Conservation (phyloP, 64 coral and sea anemone species). For the Cladopsammia gracilis region DNA sequence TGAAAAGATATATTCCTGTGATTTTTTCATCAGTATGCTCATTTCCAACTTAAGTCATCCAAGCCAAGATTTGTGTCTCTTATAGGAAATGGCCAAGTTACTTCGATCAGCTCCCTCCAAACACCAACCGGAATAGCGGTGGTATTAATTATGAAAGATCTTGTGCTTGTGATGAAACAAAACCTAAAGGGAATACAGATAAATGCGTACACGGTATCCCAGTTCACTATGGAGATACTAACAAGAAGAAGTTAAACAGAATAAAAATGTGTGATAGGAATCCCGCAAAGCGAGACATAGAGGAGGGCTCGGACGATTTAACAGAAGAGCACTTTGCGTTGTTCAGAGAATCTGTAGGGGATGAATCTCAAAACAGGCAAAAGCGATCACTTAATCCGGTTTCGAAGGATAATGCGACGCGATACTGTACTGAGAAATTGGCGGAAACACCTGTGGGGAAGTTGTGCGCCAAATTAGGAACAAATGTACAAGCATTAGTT, state of each 20-base stretch:
- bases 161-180: not conserved
- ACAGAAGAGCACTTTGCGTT: constrained; percentile 6
- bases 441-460: not conserved
- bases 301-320: constrained; percentile 2
- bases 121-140: not conserved
- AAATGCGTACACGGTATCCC: not conserved
- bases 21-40: too few species aligned
- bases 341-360: not conserved
- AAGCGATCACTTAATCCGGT: not conserved
- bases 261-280: constrained; percentile 7
- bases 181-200: not conserved
- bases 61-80: not conserved
- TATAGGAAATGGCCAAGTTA: not conserved
- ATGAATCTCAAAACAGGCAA: not conserved
- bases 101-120: not conserved
- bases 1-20: too few species aligned
- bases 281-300: not conserved
- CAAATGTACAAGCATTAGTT: constrained; percentile 31
- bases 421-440: constrained; percentile 5
- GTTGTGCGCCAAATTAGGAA: constrained; percentile 29
- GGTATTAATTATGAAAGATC: not conserved
- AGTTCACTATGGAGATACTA: not conserved
- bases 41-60: too few species aligned
- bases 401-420: constrained; percentile 16
- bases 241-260: not conserved